Evolutionary conservation across 2,888 invertebrate genomes (phyloP).

Genomic region (Sturmia bella): DNA sequence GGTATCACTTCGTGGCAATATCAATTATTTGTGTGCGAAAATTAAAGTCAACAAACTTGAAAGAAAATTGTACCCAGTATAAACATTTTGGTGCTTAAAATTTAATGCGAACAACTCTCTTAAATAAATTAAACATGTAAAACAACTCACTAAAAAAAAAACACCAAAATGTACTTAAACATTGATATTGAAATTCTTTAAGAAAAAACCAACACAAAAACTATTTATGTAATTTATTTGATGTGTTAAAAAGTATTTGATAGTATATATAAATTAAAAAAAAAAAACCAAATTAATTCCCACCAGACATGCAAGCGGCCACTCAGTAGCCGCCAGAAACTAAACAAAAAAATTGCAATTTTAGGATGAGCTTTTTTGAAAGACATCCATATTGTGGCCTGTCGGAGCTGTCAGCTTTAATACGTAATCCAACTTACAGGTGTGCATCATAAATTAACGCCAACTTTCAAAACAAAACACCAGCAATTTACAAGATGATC

Average conservation of each 20-base stretch:
- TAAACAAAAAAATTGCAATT: constrained; percentile 26
- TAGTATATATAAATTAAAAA: background rate
- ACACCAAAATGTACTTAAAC: too few species aligned
- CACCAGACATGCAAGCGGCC: constrained; percentile 20
- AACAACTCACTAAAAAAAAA: constrained; percentile 7
- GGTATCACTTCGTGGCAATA: too few species aligned
- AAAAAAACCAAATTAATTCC: constrained; percentile 32
- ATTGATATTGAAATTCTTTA: constrained; percentile 46
- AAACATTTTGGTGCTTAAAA: background rate
- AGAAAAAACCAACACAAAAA: constrained; percentile 17
- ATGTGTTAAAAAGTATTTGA: constrained; percentile 19
- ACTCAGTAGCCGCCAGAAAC: constrained; percentile 43
- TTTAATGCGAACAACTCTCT: constrained; percentile 44
- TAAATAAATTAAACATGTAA: constrained; percentile 6
- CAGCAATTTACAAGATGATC: constrained; percentile 16
- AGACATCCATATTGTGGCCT: constrained; percentile 23
- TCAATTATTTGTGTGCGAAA: too few species aligned
- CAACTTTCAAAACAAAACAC: constrained; percentile 53
- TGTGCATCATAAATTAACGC: constrained; percentile 78
- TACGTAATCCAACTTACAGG: constrained; percentile 75
- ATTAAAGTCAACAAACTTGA: background rate
- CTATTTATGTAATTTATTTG: constrained; percentile 26
- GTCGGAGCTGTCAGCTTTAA: constrained; percentile 48
- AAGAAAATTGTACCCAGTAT: background rate
- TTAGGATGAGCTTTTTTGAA: constrained; percentile 46